Percentiles rank a stretch among this genome's conserved stretches.
Conservation (phyloP, 2,113 vertebrate species). For the Pseudopipra pipra region DNA sequence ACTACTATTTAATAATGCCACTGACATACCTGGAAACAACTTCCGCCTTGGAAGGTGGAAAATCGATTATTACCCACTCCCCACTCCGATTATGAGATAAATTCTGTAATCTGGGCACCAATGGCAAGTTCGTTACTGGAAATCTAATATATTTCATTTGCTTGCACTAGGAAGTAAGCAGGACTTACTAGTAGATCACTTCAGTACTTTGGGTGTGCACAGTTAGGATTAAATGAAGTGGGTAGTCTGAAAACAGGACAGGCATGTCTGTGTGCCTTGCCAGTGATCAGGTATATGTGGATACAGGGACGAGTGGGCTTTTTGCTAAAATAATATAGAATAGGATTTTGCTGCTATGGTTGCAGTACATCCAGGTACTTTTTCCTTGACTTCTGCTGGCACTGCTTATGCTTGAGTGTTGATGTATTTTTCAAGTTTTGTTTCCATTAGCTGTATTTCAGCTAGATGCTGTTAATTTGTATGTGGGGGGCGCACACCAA, state of each 20-base stretch:
- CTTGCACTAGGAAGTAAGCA: background rate
- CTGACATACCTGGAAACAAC: background rate
- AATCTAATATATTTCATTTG: background rate
- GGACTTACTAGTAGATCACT: background rate
- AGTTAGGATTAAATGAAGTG: background rate
- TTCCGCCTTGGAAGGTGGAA: background rate
- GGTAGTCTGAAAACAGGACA: background rate
- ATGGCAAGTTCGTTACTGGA: background rate
- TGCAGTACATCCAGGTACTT: background rate
- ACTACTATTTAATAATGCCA: background rate
- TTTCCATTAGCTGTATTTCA: background rate
- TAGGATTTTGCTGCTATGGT: background rate
- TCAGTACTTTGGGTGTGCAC: background rate
- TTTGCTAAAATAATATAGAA: background rate
- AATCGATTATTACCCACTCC: background rate
- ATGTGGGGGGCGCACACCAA: background rate
- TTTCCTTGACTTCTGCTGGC: background rate
- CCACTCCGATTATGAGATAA: accelerated
- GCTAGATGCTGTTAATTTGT: background rate
- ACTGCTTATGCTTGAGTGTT: background rate
- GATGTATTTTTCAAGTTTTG: background rate
- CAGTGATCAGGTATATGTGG: background rate
- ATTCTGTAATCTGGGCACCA: background rate
- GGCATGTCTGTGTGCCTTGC: background rate
- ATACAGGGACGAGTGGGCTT: background rate